Percentiles rank a stretch among this genome's conserved stretches.
Conservation (phyloP, 2,888 invertebrate genomes). For the Deilephila elpenor region DNA sequence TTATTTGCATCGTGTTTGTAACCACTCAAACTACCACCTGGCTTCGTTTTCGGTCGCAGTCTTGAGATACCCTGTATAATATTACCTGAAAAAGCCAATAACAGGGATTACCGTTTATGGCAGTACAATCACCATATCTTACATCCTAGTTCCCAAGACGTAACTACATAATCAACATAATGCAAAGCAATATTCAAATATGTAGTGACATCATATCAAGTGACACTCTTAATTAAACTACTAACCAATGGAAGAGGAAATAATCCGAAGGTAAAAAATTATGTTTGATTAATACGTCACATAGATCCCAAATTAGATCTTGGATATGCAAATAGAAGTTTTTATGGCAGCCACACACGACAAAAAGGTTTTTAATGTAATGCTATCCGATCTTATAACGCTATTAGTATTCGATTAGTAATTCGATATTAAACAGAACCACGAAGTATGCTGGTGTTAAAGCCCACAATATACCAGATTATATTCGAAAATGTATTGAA, state of each 20-base stretch:
- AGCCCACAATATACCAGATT: slow-evolving; percentile 36
- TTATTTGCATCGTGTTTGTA: too few relatives aligned
- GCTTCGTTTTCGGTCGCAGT: too few relatives aligned
- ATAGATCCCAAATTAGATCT: slow-evolving; percentile 68
- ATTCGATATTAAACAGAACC: slow-evolving; percentile 66
- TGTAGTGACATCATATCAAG: background rate
- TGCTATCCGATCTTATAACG: slow-evolving; percentile 59
- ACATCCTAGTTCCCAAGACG: background rate
- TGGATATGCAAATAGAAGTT: slow-evolving; percentile 72
- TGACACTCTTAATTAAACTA: background rate
- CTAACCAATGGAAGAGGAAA: slow-evolving; percentile 44
- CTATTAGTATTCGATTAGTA: slow-evolving; percentile 75
- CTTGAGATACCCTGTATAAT: too few relatives aligned
- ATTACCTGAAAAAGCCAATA: background rate
- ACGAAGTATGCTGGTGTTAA: slow-evolving; percentile 52
- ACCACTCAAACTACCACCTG: too few relatives aligned
- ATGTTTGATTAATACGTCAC: slow-evolving; percentile 74
- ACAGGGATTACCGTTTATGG: background rate
- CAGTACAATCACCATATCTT: background rate
- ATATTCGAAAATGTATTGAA: slow-evolving; percentile 48
- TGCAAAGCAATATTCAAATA: too few relatives aligned
- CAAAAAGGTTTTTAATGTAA: slow-evolving; percentile 67
- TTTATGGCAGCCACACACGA: slow-evolving; percentile 76
- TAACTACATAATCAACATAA: background rate
- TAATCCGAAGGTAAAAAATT: slow-evolving; percentile 63